Base-by-base conservation (phyloP, 2,797 vertebrate genomes). In the Dendrocincla tyrannina region DNA sequence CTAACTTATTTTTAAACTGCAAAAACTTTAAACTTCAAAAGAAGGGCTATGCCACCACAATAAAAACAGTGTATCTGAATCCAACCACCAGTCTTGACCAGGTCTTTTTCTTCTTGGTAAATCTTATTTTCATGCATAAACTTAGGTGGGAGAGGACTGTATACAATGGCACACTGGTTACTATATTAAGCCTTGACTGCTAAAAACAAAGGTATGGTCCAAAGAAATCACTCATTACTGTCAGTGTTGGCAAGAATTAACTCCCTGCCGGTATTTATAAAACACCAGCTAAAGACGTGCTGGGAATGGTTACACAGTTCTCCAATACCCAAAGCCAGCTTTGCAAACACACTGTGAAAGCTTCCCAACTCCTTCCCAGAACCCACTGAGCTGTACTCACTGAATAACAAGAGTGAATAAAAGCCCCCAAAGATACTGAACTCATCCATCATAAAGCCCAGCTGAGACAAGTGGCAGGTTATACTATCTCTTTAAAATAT, bases 371-470 rank as follows among this genome's bases (percentile, higher is more conserved):
- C 32, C 19, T 69, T 78, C 39, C 47, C 82, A 85, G 50, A 88
- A 55, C 4, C 7, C 58, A 9, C 52, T 88, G 42, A 74, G 42
- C 47, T 74, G 28, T 39, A 46, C 74, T 83, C 83, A 84, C 19
- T 2, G 1, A 78, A 27, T 46, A 69, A 64, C n/a, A 70, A 18
- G 52, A 60, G 18, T 41, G 53, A 39, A 68, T 74, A 84, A 91
- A 93, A 49, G 0, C 17, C 11, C 37, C 37, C 47, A 63, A 56
- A 35, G 66, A 23, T 35, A 49, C 59, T 62, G 41, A 15, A 68
- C 41, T 80, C 89, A 87, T 96, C 83, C 80, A 87, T 91, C 89
- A 94, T 25, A 76, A 73, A 85, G 47, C 39, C 53, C 85, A 79
- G 10, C 7, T 4, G 76, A 93, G 85, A 89, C 79, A 90, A 82